Conservation (phyloP, 2,797 vertebrate genomes). For the Ptychobarbus kaznakovi region DNA sequence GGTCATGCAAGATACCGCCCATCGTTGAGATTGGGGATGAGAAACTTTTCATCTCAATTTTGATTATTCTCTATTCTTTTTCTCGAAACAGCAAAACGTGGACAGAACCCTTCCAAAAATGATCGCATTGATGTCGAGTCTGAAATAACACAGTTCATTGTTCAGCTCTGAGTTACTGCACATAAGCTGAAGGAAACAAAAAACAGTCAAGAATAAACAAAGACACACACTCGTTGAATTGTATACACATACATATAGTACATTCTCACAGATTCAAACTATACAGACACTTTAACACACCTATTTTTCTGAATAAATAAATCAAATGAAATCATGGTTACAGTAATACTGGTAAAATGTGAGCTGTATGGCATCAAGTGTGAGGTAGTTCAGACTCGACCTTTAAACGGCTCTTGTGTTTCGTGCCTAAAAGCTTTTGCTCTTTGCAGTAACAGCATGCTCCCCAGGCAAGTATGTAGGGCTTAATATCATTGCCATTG, state of each 20-base stretch:
- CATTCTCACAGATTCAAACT: constrained; percentile 34
- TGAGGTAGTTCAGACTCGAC: constrained; percentile 61
- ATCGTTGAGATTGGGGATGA: not conserved
- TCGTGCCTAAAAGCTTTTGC: constrained; percentile 21
- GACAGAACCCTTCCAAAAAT: constrained; percentile 15
- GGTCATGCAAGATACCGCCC: constrained; percentile 39
- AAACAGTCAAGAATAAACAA: constrained; percentile 16
- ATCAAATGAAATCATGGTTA: constrained; percentile 36
- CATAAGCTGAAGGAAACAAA: constrained; percentile 14
- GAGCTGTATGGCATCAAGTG: constrained; percentile 40
- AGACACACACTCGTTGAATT: constrained; percentile 19
- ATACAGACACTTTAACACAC: constrained; percentile 29
- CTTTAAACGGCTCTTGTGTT: constrained; percentile 51
- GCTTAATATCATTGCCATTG: constrained; percentile 41
- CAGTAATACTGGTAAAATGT: constrained; percentile 36
- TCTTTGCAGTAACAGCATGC: constrained; percentile 32
- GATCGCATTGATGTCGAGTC: constrained; percentile 16
- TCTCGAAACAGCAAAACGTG: constrained; percentile 9
- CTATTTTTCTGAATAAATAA: constrained; percentile 32
- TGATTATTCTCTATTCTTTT: constrained; percentile 1
- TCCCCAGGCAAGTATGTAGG: constrained; percentile 22
- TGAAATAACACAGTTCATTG: constrained; percentile 28
- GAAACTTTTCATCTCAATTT: constrained; percentile 2
- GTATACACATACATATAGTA: constrained; percentile 35
- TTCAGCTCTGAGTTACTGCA: constrained; percentile 26